These are phyloP conservation scores for Bettongia penicillata DNA, from an alignment of 2,113 vertebrate genomes.

Conservation along the genomic window DNA sequence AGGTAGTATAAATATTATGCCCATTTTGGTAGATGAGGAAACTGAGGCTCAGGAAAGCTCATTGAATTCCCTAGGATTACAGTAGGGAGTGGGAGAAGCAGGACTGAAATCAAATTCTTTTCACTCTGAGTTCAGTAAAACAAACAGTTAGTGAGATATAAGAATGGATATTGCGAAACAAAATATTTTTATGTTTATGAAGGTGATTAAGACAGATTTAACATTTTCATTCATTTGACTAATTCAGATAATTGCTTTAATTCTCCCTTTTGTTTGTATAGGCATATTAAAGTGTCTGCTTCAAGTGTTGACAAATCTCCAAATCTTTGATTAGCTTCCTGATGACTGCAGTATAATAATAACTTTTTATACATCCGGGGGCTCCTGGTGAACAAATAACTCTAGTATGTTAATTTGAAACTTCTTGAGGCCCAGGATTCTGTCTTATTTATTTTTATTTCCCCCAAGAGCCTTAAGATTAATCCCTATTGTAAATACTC, in stretches of 20 bases:
- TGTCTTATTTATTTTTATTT: neutral
- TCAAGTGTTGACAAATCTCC: neutral
- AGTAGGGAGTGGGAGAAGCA: neutral
- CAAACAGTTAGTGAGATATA: neutral
- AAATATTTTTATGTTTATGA: neutral
- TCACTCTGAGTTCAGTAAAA: neutral
- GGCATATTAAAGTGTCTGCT: neutral
- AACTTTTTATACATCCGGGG: neutral
- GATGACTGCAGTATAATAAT: neutral
- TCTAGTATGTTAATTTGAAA: neutral
- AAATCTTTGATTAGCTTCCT: neutral
- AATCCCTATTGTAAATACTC: neutral
- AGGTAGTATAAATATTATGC: neutral
- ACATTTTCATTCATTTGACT: neutral
- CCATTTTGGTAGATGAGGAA: too few relatives aligned
- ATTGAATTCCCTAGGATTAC: neutral
- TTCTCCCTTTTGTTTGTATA: neutral
- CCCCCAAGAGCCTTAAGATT: neutral
- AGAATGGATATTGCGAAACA: neutral
- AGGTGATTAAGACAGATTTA: neutral
- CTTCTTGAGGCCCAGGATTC: neutral
- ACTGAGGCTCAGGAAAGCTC: too few relatives aligned
- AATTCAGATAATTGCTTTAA: too few relatives aligned
- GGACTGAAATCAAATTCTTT: neutral
- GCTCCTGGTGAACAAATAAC: neutral